Evolutionary conservation across 53 echinoderm and acorn worm genomes (phyloP), one percentile per base, ranked within the genome.

Genomic region (Echinarachnius parma): DNA sequence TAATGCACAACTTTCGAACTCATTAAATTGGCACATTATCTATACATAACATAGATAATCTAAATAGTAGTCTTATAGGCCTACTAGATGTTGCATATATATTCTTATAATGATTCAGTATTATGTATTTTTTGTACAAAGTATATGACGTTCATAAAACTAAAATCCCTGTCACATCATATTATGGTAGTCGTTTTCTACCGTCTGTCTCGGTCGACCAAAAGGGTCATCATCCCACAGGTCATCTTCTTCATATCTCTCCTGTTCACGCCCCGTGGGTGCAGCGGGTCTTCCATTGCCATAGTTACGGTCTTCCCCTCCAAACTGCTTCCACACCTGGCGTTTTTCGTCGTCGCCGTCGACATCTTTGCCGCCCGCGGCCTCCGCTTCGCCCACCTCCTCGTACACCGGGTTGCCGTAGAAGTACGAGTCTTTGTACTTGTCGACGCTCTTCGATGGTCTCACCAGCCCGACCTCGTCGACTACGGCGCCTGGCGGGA

Each of bases 341-440:
- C n/a, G n/a, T n/a, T n/a, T n/a, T n/a, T n/a, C n/a, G n/a, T n/a
- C n/a, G n/a, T n/a, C 52, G 13, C 52, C 18, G 52, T 50, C 52
- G 14, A 21, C 36, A 2, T 39, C 39, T 39, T 13, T 49, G 10
- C 13, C 19, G 4, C 50, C 11, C n/a, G n/a, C n/a, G 18, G 10
- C 18, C 18, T 46, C 28, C 4, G 62, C 14, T 2, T 45, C 48
- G 14, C 16, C 5, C 21, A 68, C 13, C 15, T 68, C 68, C 30
- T 68, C 68, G 16, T 68, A 68, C 10, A 68, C 68, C 4, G 68
- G 68, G 24, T 68, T 68, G 33, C 34, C 68, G 31, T 35, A 68
- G 48, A 66, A 16, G 16, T 2, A 4, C 24, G 25, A 27, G 29
- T 65, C 65, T n/a, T n/a, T n/a, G n/a, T n/a, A n/a, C n/a, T n/a